Evolutionary conservation across 53 echinoderm and acorn worm genomes (phyloP).

Genomic region (Temnopleurus reevesii): DNA sequence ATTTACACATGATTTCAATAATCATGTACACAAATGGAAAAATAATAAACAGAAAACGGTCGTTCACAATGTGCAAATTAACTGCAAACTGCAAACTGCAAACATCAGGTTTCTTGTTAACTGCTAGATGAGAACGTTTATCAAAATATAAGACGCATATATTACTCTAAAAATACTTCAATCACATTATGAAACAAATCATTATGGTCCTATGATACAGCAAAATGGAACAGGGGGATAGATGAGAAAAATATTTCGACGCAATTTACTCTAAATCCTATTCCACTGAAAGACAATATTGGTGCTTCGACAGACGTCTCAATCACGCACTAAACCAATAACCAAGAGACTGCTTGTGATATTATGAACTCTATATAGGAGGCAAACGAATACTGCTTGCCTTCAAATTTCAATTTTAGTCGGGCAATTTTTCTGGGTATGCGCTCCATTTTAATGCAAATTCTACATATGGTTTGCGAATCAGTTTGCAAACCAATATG

Average conservation of each 20-base stretch:
- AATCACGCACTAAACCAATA: not conserved
- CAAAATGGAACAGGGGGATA: not conserved
- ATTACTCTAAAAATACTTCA: too few relatives aligned
- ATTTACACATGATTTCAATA: not conserved
- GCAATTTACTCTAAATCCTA: not conserved
- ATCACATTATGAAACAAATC: too few relatives aligned
- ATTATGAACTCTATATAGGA: not conserved
- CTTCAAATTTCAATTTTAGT: too few relatives aligned
- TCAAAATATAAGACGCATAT: not conserved
- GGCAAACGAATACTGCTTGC: too few relatives aligned
- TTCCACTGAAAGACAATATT: constrained; percentile 18
- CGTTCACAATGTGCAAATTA: not conserved
- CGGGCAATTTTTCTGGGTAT: too few relatives aligned
- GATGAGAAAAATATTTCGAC: not conserved
- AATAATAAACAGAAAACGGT: not conserved
- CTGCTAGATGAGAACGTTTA: not conserved
- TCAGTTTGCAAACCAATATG: not conserved
- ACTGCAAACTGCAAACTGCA: not conserved
- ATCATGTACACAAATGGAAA: too few relatives aligned
- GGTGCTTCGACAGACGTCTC: not conserved
- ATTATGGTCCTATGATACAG: not conserved
- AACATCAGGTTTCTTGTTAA: not conserved
- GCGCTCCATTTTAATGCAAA: too few relatives aligned
- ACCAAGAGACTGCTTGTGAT: not conserved
- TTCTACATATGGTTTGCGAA: too few relatives aligned